Evolutionary conservation across 2,113 vertebrate genomes (phyloP), one percentile per base, ranked within the genome.

Genomic region (Brachyistius frenatus): DNA sequence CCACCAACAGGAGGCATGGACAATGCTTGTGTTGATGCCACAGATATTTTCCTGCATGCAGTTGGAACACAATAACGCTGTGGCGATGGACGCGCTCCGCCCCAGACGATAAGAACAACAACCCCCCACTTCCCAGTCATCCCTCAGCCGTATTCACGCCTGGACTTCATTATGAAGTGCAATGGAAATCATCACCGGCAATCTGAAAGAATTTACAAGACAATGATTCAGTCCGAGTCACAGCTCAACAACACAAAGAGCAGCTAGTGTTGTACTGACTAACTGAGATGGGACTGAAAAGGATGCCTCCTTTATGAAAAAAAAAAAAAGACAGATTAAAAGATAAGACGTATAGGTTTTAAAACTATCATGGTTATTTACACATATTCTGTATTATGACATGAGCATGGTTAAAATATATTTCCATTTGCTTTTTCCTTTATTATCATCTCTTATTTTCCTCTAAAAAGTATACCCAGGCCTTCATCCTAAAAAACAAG

Each of bases 151-250:
- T n/a, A 67, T 86, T 88, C 87, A 80, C 35, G 84, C 83, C 90
- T 81, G 80, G 86, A 88, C 88, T 81, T 87, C 80, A 88, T 91
- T 91, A 92, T 81, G 63, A 78, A 71, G 80, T 74, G 70, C 30
- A 86, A 78, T 74, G 52, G 72, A 84, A 90, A 88, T 85, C 79
- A 90, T 88, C 76, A 78, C 3, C 66, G 76, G 76, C 78, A 73
- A 89, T 88, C 77, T 86, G 82, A 73, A 64, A 66, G 44, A 87
- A 91, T 89, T 84, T 89, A 82, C 61, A 57, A 77, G 79, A 74
- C 78, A 72, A 75, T 78, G 80, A 82, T 63, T 81, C 60, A 78
- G 66, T 31, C 54, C 35, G 16, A 76, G 68, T 79, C 82, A 69
- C 37, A 68, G 39, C 70, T 84, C 71, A 47, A 5, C 47, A 15